Conservation (phyloP, 2,113 vertebrate genomes). For the Lasiurus borealis region DNA sequence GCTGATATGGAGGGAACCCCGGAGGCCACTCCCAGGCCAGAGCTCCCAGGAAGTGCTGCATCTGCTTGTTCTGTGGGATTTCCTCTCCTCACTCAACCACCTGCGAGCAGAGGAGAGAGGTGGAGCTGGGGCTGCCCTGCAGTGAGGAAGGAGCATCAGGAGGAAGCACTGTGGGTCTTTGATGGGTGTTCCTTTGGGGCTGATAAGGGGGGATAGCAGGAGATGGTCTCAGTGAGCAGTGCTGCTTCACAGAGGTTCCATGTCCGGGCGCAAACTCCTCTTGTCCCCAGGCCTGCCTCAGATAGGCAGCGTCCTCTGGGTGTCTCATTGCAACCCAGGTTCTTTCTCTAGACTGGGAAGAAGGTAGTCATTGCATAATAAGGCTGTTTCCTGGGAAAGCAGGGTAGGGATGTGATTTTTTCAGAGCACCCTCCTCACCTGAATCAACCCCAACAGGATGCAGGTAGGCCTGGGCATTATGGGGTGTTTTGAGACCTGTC, state of each 20-base stretch:
- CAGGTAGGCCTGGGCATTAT: not conserved
- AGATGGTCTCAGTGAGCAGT: not conserved
- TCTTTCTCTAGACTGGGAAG: not conserved
- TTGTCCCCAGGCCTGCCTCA: not conserved
- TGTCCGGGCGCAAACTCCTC: not conserved
- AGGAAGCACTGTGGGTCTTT: not conserved
- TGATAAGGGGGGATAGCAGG: not conserved
- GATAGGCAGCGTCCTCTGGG: not conserved
- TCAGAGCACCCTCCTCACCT: not conserved
- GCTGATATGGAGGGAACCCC: not conserved
- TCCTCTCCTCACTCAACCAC: not conserved
- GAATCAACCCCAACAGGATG: not conserved
- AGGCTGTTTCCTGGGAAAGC: not conserved
- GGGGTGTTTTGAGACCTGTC: slow-evolving; percentile 11
- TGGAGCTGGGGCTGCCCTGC: not conserved
- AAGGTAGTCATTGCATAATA: not conserved
- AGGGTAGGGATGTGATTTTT: not conserved
- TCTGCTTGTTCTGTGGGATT: not conserved
- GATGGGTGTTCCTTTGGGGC: not conserved
- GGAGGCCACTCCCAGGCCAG: not conserved
- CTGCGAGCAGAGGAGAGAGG: not conserved
- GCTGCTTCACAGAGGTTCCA: not conserved
- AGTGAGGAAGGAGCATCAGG: not conserved
- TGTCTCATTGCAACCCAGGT: not conserved
- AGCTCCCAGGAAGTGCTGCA: not conserved